Evolutionary conservation across 2,797 vertebrate species (phyloP).

Genomic region (Chrysocyon brachyurus): DNA sequence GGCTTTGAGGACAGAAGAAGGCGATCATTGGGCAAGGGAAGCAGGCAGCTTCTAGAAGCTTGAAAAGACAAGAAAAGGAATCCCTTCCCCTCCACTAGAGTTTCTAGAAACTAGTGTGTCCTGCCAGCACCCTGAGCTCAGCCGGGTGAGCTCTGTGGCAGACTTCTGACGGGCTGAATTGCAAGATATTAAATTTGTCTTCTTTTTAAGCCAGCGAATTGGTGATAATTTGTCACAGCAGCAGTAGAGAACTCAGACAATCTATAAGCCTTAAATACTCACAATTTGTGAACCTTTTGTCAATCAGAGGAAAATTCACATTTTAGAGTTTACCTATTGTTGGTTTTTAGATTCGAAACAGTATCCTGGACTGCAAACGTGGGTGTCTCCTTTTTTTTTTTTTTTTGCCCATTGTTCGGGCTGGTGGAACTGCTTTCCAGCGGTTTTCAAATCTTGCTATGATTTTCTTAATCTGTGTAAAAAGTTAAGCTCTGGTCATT

Average conservation of each 20-base stretch:
- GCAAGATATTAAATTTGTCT: background rate
- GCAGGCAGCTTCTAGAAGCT: background rate
- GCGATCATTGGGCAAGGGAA: background rate
- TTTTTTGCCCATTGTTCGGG: background rate
- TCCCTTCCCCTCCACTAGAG: background rate
- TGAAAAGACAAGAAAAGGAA: background rate
- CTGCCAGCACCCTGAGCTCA: background rate
- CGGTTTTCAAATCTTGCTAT: background rate
- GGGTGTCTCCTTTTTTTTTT: background rate
- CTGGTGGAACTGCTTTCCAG: background rate
- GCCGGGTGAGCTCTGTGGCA: background rate
- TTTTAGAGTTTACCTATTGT: background rate
- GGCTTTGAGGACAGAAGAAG: background rate
- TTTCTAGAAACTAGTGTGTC: background rate
- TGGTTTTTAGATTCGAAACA: background rate
- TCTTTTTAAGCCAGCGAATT: background rate
- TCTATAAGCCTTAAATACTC: background rate
- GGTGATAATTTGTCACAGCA: background rate
- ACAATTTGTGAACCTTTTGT: background rate
- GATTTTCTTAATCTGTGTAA: slow-evolving; percentile 6
- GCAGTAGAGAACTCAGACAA: background rate
- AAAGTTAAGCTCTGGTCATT: slow-evolving; percentile 1
- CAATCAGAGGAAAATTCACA: background rate
- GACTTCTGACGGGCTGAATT: background rate
- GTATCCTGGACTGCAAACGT: background rate